Conservation (phyloP, 2,113 vertebrate species). For the Bostrychus sinensis region DNA sequence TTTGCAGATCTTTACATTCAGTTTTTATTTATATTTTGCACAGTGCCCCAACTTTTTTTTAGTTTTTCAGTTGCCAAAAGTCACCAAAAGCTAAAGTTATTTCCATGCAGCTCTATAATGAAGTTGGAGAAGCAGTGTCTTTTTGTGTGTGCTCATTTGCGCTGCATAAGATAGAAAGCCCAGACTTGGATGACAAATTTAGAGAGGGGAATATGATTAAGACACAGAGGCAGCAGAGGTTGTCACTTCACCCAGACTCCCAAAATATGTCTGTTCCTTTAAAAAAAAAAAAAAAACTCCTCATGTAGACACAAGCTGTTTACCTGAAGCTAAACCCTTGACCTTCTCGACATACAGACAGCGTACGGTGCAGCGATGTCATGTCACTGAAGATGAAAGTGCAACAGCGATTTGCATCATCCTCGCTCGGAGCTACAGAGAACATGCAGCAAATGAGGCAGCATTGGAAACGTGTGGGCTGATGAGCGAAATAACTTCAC, state of each 20-base stretch:
- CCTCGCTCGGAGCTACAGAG: constrained; percentile 49
- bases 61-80: too few species aligned
- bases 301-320: constrained; percentile 25
- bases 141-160: constrained; percentile 45
- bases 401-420: constrained; percentile 68
- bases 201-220: constrained; percentile 56
- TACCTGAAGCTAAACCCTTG: constrained; percentile 36
- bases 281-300: constrained; percentile 31
- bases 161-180: constrained; percentile 37
- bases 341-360: constrained; percentile 50
- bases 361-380: constrained; percentile 41
- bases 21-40: too few species aligned
- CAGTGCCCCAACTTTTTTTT: too few species aligned
- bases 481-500: constrained; percentile 32
- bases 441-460: constrained; percentile 49
- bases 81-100: constrained; percentile 7
- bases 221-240: constrained; percentile 43
- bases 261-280: constrained; percentile 34
- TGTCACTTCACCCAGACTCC: constrained; percentile 43
- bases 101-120: constrained; percentile 14
- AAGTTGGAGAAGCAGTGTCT: constrained; percentile 32
- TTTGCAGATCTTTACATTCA: too few species aligned
- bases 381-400: constrained; percentile 60
- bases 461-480: constrained; percentile 31
- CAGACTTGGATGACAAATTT: constrained; percentile 61